Conservation (phyloP, 2,797 vertebrate genomes). For the Acipenser transmontanus region DNA sequence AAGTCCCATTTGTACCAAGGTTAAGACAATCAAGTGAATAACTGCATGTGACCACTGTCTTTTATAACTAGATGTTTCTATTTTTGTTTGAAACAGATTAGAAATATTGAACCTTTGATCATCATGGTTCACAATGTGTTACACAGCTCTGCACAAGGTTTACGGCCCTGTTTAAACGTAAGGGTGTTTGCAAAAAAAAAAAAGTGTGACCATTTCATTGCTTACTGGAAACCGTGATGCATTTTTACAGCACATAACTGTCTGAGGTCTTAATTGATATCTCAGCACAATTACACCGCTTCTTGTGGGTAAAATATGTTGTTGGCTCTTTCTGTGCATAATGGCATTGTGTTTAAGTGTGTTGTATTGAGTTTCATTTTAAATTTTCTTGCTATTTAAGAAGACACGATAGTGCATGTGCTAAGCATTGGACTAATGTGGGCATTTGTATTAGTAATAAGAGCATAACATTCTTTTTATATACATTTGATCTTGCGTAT, state of each 20-base stretch:
- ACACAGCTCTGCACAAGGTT: constrained; percentile 73
- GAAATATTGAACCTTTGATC: constrained; percentile 87
- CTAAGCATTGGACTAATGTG: background rate
- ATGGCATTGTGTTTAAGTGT: background rate
- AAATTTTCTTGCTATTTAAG: background rate
- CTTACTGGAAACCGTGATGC: constrained; percentile 45
- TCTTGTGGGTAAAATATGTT: constrained; percentile 6
- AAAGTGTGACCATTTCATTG: constrained; percentile 58
- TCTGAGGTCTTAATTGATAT: constrained; percentile 11
- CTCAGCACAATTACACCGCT: constrained; percentile 17
- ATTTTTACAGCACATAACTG: constrained; percentile 4
- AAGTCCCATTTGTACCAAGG: too few relatives aligned
- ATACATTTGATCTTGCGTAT: too few relatives aligned
- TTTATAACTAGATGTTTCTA: constrained; percentile 39
- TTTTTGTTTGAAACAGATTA: constrained; percentile 86
- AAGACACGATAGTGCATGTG: background rate
- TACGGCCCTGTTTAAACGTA: constrained; percentile 78
- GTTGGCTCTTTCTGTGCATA: constrained; percentile 5
- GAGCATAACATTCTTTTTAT: too few relatives aligned
- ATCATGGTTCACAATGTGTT: constrained; percentile 80
- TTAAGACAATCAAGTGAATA: too few relatives aligned
- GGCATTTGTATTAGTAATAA: background rate
- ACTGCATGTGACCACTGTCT: background rate
- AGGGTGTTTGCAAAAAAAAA: constrained; percentile 61
- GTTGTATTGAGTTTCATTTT: background rate